These are phyloP conservation scores for Neosilurus mollespiculum DNA, from an alignment of 2,797 vertebrate genomes.

Conservation along the genomic window DNA sequence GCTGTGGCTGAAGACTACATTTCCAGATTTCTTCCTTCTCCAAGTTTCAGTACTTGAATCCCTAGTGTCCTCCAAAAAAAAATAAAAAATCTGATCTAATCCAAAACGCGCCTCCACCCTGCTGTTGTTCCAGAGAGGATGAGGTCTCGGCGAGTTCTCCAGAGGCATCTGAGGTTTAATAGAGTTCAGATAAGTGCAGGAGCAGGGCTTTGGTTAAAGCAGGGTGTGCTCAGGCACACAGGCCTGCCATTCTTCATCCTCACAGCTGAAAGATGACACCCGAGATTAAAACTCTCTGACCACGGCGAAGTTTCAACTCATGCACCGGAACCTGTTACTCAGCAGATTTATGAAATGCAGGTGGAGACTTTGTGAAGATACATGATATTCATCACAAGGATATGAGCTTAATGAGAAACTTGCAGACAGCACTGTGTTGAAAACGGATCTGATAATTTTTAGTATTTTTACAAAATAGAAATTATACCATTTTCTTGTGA, in stretches of 20 bases:
- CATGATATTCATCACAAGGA: no score
- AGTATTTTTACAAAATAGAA: no score
- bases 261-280: slow-evolving; percentile 19
- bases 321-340: background rate
- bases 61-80: background rate
- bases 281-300: slow-evolving; percentile 8
- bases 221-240: slow-evolving; percentile 9
- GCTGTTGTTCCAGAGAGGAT: background rate
- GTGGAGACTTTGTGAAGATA: background rate
- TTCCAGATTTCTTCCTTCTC: no score
- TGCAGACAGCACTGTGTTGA: no score
- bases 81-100: background rate
- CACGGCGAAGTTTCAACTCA: background rate
- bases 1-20: background rate
- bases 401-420: no score
- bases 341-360: background rate
- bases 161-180: background rate
- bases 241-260: slow-evolving; percentile 8
- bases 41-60: background rate
- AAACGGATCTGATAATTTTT: no score
- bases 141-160: background rate
- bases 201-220: slow-evolving; percentile 10
- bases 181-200: background rate
- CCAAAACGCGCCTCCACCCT: background rate
- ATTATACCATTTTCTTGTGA: background rate